Percentiles rank a stretch among this genome's conserved stretches.
Conservation (phyloP, 2,888 invertebrate species). For the Bursaphelenchus okinawaensis region DNA sequence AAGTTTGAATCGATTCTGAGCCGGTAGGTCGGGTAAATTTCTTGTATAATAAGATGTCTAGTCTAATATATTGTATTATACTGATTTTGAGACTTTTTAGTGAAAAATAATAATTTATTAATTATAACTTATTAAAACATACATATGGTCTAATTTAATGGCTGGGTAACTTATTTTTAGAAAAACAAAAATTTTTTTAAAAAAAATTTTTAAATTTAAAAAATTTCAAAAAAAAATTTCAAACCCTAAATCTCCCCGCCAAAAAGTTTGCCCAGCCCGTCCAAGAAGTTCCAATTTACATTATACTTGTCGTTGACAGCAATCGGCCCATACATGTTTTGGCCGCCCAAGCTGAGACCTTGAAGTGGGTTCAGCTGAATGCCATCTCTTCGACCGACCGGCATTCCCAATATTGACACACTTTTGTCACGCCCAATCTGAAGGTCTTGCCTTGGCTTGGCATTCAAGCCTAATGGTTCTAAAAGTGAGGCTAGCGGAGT, state of each 20-base stretch:
- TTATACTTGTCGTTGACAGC: slow-evolving; percentile 34
- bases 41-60: no score
- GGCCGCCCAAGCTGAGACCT: slow-evolving; percentile 29
- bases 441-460: slow-evolving; percentile 21
- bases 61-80: no score
- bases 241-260: not conserved
- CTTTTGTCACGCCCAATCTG: slow-evolving; percentile 27
- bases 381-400: slow-evolving; percentile 28
- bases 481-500: slow-evolving; percentile 18
- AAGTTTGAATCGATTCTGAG: no score
- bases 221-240: no score
- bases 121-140: no score
- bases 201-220: no score
- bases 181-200: no score
- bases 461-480: slow-evolving; percentile 14
- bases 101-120: no score
- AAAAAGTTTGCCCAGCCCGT: slow-evolving; percentile 17
- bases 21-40: no score
- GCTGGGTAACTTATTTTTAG: no score
- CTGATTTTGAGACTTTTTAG: no score
- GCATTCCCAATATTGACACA: slow-evolving; percentile 27
- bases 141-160: no score
- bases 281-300: slow-evolving; percentile 28
- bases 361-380: slow-evolving; percentile 22
- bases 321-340: slow-evolving; percentile 32